These are phyloP conservation scores for Caerostris extrusa DNA, from an alignment of 1,140 invertebrate genomes.

Conservation along the genomic window DNA sequence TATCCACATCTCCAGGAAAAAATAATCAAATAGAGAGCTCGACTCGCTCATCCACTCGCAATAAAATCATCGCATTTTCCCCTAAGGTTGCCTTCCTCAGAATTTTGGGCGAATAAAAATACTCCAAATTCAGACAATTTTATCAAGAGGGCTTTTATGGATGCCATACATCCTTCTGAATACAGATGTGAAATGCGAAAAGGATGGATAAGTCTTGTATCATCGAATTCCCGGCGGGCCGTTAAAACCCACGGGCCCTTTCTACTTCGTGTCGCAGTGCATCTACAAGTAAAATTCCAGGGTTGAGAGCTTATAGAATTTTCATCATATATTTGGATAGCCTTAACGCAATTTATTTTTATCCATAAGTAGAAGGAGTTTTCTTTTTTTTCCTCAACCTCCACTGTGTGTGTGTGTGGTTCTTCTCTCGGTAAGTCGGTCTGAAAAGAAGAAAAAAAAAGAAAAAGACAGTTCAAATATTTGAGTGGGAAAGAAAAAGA, in stretches of 20 bases:
- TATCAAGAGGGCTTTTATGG: constrained; percentile 40
- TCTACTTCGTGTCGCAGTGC: not conserved
- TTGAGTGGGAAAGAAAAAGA: not conserved
- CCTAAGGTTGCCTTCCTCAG: not conserved
- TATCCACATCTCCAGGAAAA: not conserved
- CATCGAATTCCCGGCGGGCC: not conserved
- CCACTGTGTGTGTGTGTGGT: too few relatives aligned
- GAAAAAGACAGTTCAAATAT: not conserved
- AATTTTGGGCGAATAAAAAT: constrained; percentile 11
- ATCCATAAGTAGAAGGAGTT: not conserved
- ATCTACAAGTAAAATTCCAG: constrained; percentile 36
- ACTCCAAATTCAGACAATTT: not conserved
- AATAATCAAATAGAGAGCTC: not conserved
- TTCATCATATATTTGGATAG: constrained; percentile 14
- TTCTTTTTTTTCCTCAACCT: not conserved
- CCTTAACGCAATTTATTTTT: constrained; percentile 25
- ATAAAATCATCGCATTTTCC: not conserved
- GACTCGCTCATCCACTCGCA: not conserved
- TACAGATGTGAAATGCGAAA: constrained; percentile 26
- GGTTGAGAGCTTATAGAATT: constrained; percentile 26
- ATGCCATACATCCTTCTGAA: not conserved
- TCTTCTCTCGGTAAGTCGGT: not conserved
- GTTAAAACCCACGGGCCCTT: constrained; percentile 2
- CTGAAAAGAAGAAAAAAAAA: too few relatives aligned
- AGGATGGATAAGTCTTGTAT: constrained; percentile 40